phyloP scores from a whole-genome alignment of 2,113 vertebrate species.

The Kryptolebias marmoratus region DNA sequence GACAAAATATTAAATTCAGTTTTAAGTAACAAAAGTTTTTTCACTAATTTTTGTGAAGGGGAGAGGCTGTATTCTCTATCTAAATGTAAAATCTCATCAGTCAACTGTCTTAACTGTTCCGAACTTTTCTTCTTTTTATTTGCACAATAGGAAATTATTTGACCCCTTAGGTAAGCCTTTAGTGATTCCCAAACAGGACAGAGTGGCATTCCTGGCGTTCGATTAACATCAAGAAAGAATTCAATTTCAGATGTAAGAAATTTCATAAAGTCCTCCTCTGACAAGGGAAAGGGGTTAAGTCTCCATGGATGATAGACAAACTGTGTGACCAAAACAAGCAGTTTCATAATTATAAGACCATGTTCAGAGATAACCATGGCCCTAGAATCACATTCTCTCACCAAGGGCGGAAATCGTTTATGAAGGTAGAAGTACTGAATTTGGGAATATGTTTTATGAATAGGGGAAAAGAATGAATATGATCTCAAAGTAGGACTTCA shows the following conservation, averaged over 20 bases:
- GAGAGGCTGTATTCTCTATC: not conserved
- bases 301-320: not conserved
- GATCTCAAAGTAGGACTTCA: not conserved
- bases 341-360: not conserved
- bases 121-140: not conserved
- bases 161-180: not conserved
- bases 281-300: not conserved
- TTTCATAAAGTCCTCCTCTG: not conserved
- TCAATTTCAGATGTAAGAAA: not conserved
- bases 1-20: constrained; percentile 2
- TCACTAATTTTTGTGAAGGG: not conserved
- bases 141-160: not conserved
- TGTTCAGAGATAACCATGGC: too few relatives aligned
- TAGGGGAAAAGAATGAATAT: not conserved
- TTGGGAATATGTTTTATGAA: not conserved
- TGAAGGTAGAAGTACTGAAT: not conserved
- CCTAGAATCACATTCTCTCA: too few relatives aligned
- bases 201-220: not conserved
- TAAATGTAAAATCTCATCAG: constrained; percentile 4
- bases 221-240: not conserved
- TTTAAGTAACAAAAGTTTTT: not conserved
- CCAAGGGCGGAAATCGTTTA: too few relatives aligned
- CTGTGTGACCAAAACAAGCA: not conserved
- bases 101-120: not conserved
- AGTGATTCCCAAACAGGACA: not conserved